Evolutionary conservation across 2,888 invertebrate genomes (phyloP), one percentile per base, ranked within the genome.

Genomic region (Platycheirus albimanus): DNA sequence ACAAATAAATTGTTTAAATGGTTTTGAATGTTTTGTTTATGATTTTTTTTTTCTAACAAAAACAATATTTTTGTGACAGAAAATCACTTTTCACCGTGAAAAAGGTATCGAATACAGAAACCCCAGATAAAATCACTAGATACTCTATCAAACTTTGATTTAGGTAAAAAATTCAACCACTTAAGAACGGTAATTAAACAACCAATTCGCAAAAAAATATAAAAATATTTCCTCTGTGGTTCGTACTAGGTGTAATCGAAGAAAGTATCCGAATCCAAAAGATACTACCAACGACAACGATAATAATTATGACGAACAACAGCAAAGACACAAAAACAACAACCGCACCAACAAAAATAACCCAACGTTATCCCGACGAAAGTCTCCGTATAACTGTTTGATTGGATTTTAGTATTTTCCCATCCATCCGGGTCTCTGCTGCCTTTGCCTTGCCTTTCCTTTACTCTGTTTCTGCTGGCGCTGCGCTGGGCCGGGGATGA

Each of bases 311-410:
- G 41, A 58, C 20, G 28, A 15, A 30, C 43, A 20, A 30, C 36
- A 41, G 19, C 30, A 28, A 28, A 13, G 13, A 33, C 49, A 41
- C 38, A 41, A 41, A 38, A 54, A 77, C 71, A 41, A 41, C 56
- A 54, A 77, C 71, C 66, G 47, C 51, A 54, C 66, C 28, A 67
- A n/a, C 8, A 49, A 51, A 28, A 19, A 30, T 7, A 24, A 20
- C 1, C 3, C 83, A 72, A 83, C 41, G 67, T 54, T 72, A 69
- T 33, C 69, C 77, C 83, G 72, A 77, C 83, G 63, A 78, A 69
- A 69, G 83, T 69, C 83, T 63, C 83, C 78, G 66, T 78, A 78
- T 78, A 83, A 83, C 83, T 83, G 83, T 83, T 83, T 67, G 36
- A 70, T 72, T 67, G 77, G 67, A 52, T 64, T 77, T 72, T 30